Base-by-base conservation (phyloP, 2,113 vertebrate genomes). In the Crocuta crocuta region DNA sequence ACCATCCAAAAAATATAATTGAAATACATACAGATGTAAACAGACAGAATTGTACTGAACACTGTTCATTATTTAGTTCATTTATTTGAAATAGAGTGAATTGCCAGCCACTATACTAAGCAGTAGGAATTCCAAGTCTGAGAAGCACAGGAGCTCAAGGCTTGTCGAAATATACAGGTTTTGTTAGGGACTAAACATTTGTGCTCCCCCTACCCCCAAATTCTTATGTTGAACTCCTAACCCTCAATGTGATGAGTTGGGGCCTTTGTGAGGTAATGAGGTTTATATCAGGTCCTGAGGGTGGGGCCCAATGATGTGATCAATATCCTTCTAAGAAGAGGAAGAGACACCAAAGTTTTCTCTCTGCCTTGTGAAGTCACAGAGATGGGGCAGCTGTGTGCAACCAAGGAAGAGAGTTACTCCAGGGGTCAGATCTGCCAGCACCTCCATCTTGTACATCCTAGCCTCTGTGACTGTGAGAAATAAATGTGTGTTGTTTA, bases 111-210 rank as follows among this genome's bases (percentile, higher is more conserved):
- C 24, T 71, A 45, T 80, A 61, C 53, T 79, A 87, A 74, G 7
- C 43, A 95, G 61, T 76, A 91, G 26, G 21, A 95, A 95, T 4
- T 70, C 12, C 73, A 94, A 88, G 63, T 70, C 89, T 76, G 35
- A 35, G 43, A 85, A 86, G 16, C 2, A 95, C 94, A 85, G 61
- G 17, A 68, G 10, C 28, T 93, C 50, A 87, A 5, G 74, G 48
- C 21, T 35, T 89, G 19, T 55, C 87, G 58, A 7, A 48, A 89
- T 65, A 81, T 58, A 82, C 6, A 43, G 16, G 33, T 43, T 83
- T 66, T 84, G 61, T 61, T 48, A 74, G 19, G 11, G 19, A 68
- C 31, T 61, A 70, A 93, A 76, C 45, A 61, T 70, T 39, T 76
- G 16, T 76, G 12, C 26, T 5, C 15, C 43, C 16, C 33, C 4